These are phyloP conservation scores for Emydoidea blandingii DNA, from an alignment of 2,797 vertebrate genomes.

Conservation along the genomic window DNA sequence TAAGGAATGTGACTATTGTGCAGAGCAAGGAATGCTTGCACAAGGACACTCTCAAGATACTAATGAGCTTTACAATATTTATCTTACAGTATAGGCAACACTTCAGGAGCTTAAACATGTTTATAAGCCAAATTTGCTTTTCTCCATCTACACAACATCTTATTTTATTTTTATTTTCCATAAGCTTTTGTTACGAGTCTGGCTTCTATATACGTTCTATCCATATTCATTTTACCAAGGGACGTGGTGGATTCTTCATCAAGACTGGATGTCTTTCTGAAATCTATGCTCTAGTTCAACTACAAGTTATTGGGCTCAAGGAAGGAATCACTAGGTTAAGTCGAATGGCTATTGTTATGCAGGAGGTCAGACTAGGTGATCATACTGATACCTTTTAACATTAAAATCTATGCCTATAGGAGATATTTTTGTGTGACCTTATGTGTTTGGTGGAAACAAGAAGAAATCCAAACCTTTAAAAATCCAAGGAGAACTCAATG, in stretches of 20 bases:
- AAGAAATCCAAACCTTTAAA: neutral
- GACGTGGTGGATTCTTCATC: neutral
- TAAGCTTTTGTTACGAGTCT: neutral
- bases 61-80: neutral
- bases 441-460: neutral
- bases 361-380: neutral
- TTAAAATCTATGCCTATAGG: neutral
- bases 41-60: neutral
- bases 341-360: neutral
- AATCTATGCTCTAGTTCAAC: neutral
- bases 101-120: accelerated
- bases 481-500: neutral
- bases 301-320: neutral
- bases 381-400: neutral
- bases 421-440: neutral
- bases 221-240: neutral
- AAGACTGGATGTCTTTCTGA: neutral
- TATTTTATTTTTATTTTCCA: accelerated
- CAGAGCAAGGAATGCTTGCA: neutral
- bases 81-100: neutral
- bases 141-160: neutral
- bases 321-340: neutral
- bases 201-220: neutral
- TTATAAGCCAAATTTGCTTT: neutral
- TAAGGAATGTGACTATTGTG: neutral